Base-by-base conservation (phyloP, 30 jellyfish, hydroid and myxozoan genomes). In the Aurelia sp. region DNA sequence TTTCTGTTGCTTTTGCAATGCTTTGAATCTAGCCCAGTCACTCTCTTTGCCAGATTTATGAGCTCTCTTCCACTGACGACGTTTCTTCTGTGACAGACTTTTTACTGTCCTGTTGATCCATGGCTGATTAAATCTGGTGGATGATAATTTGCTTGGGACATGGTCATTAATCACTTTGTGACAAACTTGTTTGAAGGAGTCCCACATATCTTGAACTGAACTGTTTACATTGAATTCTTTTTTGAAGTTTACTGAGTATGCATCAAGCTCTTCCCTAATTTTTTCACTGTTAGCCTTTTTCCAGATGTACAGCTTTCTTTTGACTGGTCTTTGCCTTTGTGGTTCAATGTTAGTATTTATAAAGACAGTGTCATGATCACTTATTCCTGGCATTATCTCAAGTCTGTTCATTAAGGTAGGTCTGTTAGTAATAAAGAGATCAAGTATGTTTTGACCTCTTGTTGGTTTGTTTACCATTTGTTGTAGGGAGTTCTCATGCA, bases 61-160 rank as follows among this genome's bases (percentile, higher is more conserved):
- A 50, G 53, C 85, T 55, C 58, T 74, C 20, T 67, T 81, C 77
- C 84, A 55, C 23, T 62, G 74, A 31, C 66, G 70, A 48, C 22
- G 62, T 81, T 79, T 79, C 89, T 62, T 55, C 67, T 63, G 61
- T 73, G 88, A 30, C 75, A 90, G 97, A 71, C 95, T 27, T 81
- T 69, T 82, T 13, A 62, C 76, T 82, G 88, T 57, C 88, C 96
- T 51, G 83, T 90, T 75, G 91, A 90, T 83, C 92, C 97, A 62
- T 88, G 91, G 74, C 77, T 90, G 76, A 18, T 53, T 53, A 53
- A 35, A 27, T 27, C 33, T 27, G 33, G 33, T 27, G 33, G 33
- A 27, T 27, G 33, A 27, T 27, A 27, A 27, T 76, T 76, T 76
- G 44, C 67, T 58, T 19, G 87, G 78, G 44, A 76, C 77, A 60